phyloP scores from a whole-genome alignment of 2,113 vertebrate genomes.

The Drymodes brunneopygia region DNA sequence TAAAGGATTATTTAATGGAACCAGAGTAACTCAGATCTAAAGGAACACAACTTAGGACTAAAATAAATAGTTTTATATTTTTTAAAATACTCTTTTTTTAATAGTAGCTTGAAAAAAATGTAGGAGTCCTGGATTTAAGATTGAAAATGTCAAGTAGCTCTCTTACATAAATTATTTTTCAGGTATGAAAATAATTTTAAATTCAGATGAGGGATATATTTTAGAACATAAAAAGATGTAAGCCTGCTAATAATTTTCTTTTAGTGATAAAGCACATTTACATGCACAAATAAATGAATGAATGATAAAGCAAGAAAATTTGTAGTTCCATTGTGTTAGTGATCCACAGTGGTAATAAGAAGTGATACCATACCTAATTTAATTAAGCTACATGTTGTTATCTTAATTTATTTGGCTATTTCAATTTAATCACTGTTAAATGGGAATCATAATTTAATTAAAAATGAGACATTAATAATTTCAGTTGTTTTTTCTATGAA shows the following conservation, averaged over 20 bases:
- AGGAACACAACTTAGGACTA: not conserved
- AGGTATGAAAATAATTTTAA: not conserved
- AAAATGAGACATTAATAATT: slow-evolving; percentile 60
- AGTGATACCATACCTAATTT: slow-evolving; percentile 57
- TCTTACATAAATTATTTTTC: not conserved
- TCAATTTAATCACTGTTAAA: slow-evolving; percentile 64
- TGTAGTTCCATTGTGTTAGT: not conserved
- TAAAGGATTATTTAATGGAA: not conserved
- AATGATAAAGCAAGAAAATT: not conserved
- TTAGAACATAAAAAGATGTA: not conserved
- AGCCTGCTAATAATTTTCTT: not conserved
- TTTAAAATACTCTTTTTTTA: not conserved
- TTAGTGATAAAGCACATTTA: not conserved
- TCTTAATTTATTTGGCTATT: slow-evolving; percentile 57
- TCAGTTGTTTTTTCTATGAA: slow-evolving; percentile 59
- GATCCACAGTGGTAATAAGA: slow-evolving; percentile 33
- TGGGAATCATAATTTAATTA: slow-evolving; percentile 57
- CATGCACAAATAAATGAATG: not conserved
- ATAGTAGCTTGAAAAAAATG: not conserved
- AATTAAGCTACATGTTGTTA: slow-evolving; percentile 55
- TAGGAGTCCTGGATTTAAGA: not conserved
- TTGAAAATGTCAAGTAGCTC: not conserved
- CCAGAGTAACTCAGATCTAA: not conserved
- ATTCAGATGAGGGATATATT: not conserved
- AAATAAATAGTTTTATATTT: not conserved